Percentiles rank a stretch among this genome's conserved stretches.
Conservation (phyloP, 2,113 vertebrate species). For the Rhinolophus sinicus region DNA sequence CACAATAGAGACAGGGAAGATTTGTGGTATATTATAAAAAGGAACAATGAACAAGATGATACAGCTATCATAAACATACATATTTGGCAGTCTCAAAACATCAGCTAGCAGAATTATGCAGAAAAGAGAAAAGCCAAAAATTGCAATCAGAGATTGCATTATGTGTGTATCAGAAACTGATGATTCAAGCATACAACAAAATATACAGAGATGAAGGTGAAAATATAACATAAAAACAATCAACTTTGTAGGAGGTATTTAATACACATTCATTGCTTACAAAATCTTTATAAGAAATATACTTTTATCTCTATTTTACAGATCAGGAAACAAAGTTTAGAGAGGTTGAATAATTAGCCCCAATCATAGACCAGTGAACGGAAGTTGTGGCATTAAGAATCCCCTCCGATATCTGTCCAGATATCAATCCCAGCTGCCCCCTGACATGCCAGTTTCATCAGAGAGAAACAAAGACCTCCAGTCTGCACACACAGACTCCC, state of each 20-base stretch:
- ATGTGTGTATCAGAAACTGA: neutral
- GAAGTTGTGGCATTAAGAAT: neutral
- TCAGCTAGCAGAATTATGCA: neutral
- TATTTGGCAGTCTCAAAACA: neutral
- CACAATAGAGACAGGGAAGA: neutral
- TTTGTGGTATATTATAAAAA: neutral
- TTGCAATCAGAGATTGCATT: neutral
- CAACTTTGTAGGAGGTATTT: neutral
- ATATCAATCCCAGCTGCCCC: neutral
- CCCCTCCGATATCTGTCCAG: neutral
- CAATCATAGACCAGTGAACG: neutral
- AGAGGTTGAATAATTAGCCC: neutral
- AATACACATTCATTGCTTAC: neutral
- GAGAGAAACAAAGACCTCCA: neutral
- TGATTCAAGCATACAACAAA: neutral
- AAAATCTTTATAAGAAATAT: neutral
- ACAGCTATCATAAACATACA: neutral
- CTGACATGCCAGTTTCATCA: neutral
- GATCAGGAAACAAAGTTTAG: neutral
- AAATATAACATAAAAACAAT: neutral
- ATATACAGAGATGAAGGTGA: neutral
- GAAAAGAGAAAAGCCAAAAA: neutral
- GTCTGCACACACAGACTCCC: neutral
- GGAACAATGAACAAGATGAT: neutral
- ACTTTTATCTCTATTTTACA: neutral